Base-by-base conservation (phyloP, 2,888 invertebrate genomes). In the Heliconius hortense region DNA sequence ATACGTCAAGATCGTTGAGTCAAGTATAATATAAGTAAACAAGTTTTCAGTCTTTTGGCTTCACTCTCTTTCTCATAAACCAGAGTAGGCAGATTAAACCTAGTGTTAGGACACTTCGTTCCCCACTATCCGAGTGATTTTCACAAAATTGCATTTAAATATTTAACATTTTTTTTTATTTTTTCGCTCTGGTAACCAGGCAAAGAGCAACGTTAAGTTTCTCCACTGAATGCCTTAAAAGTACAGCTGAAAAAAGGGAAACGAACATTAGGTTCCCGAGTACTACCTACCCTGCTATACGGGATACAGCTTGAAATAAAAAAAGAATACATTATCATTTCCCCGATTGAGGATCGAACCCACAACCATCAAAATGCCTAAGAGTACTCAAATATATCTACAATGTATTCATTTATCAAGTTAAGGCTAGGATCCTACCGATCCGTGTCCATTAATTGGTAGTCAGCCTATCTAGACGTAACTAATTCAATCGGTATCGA, bases 401-500 rank as follows among this genome's bases (percentile, higher is more conserved):
- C 53, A 53, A n/a, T 21, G 8, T 53, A 2, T 21, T 18, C 53
- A 7, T 53, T 21, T 56, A 56, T n/a, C 11, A 56, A n/a, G 0
- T n/a, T 11, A 10, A n/a, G n/a, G 11, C n/a, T 56, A 1, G 11
- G 56, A 56, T 56, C 56, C n/a, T 56, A 8, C n/a, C 10, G 56
- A n/a, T 56, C 21, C n/a, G 21, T 21, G 53, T 10, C 53, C n/a
- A 56, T 56, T 24, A 64, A 64, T 64, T 39, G 35, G 35, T 35
- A 35, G 35, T 15, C 64, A 64, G 13, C 39, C 64, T 39, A 39
- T 24, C 64, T 64, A 39, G 64, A 26, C 64, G 64, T 64, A 64
- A 64, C 39, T 64, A 64, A 64, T 64, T 64, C n/a, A 64, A 64
- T 64, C 64, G 39, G n/a, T 64, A 24, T 39, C 64, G 35, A 64